These are phyloP conservation scores for Phodopus roborovskii DNA, from an alignment of 2,113 vertebrate genomes.

Conservation along the genomic window DNA sequence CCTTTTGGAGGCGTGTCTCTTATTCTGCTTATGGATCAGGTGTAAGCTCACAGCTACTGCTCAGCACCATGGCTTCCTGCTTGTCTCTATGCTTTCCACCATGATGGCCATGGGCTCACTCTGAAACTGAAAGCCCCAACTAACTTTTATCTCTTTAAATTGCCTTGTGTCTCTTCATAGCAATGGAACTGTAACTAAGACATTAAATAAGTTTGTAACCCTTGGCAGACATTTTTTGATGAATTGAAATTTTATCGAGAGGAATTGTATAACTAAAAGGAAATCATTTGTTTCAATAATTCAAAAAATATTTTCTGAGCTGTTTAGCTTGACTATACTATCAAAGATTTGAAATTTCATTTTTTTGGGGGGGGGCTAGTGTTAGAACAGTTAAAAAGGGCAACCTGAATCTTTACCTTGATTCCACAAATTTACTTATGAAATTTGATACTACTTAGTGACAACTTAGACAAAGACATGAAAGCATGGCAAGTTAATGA, in stretches of 20 bases:
- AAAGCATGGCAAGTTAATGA: neutral
- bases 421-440: constrained; percentile 20
- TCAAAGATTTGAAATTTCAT: constrained; percentile 4
- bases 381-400: neutral
- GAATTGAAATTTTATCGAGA: constrained; percentile 34
- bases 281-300: constrained; percentile 44
- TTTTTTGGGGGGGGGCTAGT: neutral
- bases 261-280: neutral
- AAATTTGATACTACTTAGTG: neutral
- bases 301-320: constrained; percentile 19
- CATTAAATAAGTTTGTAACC: neutral
- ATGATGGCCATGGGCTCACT: neutral
- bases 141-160: neutral
- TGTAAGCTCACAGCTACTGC: neutral
- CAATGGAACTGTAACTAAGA: neutral
- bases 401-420: constrained; percentile 3
- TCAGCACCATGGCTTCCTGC: neutral
- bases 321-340: constrained; percentile 16
- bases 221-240: neutral
- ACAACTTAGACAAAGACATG: neutral
- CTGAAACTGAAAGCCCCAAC: neutral
- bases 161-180: neutral
- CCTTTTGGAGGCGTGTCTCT: neutral
- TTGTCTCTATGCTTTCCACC: neutral
- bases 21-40: neutral